Evolutionary conservation across 2,888 invertebrate genomes (phyloP), one percentile per base, ranked within the genome.

Genomic region (Ernsta delagoae): DNA sequence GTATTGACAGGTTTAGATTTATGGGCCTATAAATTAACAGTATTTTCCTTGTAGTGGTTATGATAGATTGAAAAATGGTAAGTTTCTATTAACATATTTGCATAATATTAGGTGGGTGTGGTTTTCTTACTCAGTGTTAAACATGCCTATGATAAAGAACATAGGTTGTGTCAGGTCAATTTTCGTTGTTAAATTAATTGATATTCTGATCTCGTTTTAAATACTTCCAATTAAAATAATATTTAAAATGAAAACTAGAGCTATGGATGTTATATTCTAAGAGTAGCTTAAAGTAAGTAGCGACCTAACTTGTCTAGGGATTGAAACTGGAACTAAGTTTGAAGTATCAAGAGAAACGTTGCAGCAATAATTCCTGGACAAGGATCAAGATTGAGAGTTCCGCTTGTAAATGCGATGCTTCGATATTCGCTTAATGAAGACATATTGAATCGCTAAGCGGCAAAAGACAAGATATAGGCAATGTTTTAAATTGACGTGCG

Each of bases 381-480:
- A 85, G 86, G 84, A 91, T 85, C 91, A 90, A 90, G 92, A 92
- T 90, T 81, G 86, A 87, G 83, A 82, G 88, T 87, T 89, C 89
- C 87, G 85, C 80, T 87, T 85, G 84, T 84, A 84, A 87, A 89
- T 87, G 83, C 86, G 87, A 86, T 87, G 87, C 87, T 87, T 86
- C 87, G 89, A 90, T 89, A 87, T 88, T 87, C 89, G 78, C 88
- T 90, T 93, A 93, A 93, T 93, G 92, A 93, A 93, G 92, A 92
- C 92, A 92, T 93, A 93, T 93, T 92, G 92, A 92, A 90, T 90
- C 89, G 90, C 88, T 84, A 87, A 90, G 84, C 89, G 87, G 86
- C 86, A 79, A 84, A 83, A 81, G 89, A 87, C 88, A 88, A 88
- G 83, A 87, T 88, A 88, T 90, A 89, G 87, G 85, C 90, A 86